phyloP scores from a whole-genome alignment of 1,140 invertebrate genomes.

The Neelides sp. region DNA sequence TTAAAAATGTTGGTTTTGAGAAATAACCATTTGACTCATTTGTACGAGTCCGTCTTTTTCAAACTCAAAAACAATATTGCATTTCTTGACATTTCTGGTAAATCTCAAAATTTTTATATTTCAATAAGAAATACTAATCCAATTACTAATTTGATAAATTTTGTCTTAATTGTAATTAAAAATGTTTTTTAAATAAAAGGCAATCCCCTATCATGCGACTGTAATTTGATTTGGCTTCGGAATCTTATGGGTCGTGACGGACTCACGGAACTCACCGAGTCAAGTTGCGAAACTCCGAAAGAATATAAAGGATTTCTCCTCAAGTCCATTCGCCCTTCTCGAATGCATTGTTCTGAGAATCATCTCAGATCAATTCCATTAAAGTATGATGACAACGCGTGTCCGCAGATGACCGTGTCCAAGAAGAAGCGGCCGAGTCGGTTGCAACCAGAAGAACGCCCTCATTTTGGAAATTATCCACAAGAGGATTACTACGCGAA shows the following conservation, averaged over 20 bases:
- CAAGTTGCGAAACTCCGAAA: slow-evolving; percentile 21
- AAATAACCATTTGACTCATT: slow-evolving; percentile 59
- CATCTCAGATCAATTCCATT: background rate
- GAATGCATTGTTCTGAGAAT: slow-evolving; percentile 21
- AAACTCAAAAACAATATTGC: slow-evolving; percentile 64
- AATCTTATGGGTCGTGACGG: slow-evolving; percentile 26
- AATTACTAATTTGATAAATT: too few relatives aligned
- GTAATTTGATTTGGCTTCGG: slow-evolving; percentile 60
- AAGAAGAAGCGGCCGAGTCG: slow-evolving; percentile 18
- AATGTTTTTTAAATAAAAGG: slow-evolving; percentile 39
- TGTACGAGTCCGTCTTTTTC: slow-evolving; percentile 60
- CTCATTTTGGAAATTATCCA: slow-evolving; percentile 13
- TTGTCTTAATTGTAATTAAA: background rate
- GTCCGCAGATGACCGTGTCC: slow-evolving; percentile 21
- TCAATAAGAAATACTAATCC: too few relatives aligned
- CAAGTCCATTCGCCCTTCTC: slow-evolving; percentile 20
- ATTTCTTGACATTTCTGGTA: slow-evolving; percentile 70
- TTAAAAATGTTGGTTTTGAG: slow-evolving; percentile 62
- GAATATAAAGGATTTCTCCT: slow-evolving; percentile 21
- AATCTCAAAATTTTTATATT: slow-evolving; percentile 30
- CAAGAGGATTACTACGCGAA: background rate
- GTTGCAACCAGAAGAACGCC: slow-evolving; percentile 9
- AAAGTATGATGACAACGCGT: slow-evolving; percentile 6
- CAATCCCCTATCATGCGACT: slow-evolving; percentile 67
- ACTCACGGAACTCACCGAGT: slow-evolving; percentile 18